Evolutionary conservation across 2,113 vertebrate genomes (phyloP).

Genomic region (Lonchura striata): DNA sequence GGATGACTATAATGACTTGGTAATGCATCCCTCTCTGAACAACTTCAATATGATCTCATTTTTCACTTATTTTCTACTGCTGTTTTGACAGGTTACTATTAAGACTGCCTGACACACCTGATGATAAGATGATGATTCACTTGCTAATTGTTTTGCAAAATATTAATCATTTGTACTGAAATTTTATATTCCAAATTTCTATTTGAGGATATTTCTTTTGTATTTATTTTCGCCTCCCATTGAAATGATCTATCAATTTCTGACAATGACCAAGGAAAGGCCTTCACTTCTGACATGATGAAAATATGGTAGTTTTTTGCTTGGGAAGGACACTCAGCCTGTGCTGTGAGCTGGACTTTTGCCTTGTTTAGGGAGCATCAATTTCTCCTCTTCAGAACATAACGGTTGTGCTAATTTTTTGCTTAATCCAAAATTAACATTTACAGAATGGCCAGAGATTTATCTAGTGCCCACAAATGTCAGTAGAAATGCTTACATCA

Average conservation of each 20-base stretch:
- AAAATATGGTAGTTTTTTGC: background rate
- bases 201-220: background rate
- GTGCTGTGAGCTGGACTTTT: background rate
- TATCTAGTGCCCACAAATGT: background rate
- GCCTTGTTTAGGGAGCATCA: background rate
- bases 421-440: background rate
- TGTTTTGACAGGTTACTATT: constrained; percentile 17
- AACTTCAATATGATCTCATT: constrained; percentile 13
- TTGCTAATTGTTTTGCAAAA: constrained; percentile 28
- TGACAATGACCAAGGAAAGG: background rate
- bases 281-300: background rate
- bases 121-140: constrained; percentile 10
- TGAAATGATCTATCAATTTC: background rate
- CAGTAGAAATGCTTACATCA: background rate
- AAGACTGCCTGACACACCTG: constrained; percentile 10
- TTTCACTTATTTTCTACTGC: constrained; percentile 8
- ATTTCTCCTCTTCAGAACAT: background rate
- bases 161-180: constrained; percentile 18
- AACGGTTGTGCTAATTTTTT: background rate
- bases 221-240: background rate
- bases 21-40: background rate
- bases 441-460: background rate
- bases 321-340: background rate
- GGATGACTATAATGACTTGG: background rate
- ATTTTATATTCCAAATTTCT: background rate